Percentiles rank a stretch among this genome's conserved stretches.
These are phyloP conservation scores for Heterodera filipjevi DNA, from an alignment of 2,888 invertebrate species.

Conservation along the genomic window DNA sequence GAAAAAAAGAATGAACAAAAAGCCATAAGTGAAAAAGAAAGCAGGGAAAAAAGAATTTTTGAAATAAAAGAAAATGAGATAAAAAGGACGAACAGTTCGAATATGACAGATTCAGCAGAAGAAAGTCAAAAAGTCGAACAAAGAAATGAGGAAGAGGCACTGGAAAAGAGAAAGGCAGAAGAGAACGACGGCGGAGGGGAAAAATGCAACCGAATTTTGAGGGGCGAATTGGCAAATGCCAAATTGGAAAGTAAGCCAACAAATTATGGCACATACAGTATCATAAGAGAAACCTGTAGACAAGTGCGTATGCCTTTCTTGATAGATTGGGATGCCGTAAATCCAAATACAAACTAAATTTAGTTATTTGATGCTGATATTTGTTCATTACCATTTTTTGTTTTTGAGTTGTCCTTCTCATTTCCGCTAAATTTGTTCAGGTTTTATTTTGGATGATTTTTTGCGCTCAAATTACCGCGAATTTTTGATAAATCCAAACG, in stretches of 20 bases:
- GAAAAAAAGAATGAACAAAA: background rate
- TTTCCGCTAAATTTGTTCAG: background rate
- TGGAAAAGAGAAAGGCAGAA: background rate
- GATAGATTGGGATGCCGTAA: too few species aligned
- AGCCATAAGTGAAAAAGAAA: background rate
- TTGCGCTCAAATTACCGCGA: background rate
- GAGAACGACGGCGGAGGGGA: background rate
- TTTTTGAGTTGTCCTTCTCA: too few species aligned
- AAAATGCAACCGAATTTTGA: background rate
- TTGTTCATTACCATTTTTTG: too few species aligned
- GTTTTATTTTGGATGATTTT: background rate
- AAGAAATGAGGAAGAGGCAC: background rate
- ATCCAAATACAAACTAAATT: too few species aligned
- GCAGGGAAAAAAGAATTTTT: background rate
- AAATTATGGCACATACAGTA: too few species aligned
- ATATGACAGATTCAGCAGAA: background rate
- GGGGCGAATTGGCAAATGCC: background rate
- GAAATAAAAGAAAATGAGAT: background rate
- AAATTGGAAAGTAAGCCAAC: background rate
- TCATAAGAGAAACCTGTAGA: too few species aligned
- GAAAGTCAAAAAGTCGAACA: background rate
- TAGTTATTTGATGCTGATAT: too few species aligned
- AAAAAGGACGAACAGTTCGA: background rate
- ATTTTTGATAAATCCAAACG: background rate
- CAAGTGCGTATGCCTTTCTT: too few species aligned